Percentiles rank a stretch among this genome's conserved stretches.
Evolutionary conservation across 2,113 vertebrate genomes (phyloP).

Genomic region (Sphyrna mokarran): DNA sequence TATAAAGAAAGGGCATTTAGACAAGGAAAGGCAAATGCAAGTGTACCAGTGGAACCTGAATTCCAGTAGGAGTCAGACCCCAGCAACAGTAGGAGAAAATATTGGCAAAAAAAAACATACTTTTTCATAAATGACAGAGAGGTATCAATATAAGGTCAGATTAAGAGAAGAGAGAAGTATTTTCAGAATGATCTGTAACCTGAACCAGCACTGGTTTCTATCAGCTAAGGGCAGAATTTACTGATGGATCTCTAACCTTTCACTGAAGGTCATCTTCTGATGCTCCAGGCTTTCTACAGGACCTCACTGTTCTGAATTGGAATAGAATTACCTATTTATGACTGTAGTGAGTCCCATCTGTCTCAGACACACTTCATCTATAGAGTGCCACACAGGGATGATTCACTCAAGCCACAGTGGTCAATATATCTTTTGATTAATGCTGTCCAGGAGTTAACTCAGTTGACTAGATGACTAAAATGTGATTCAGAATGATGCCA

Average conservation of each 20-base stretch:
- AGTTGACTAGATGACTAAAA: background rate
- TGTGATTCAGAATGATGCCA: background rate
- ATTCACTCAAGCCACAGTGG: background rate
- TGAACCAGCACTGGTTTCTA: background rate
- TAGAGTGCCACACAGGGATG: background rate
- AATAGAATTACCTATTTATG: conserved; percentile 18
- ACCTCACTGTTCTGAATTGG: background rate
- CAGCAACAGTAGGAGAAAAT: background rate
- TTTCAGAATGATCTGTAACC: background rate
- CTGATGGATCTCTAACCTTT: background rate
- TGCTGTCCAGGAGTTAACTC: background rate
- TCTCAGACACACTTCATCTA: background rate
- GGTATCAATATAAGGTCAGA: background rate
- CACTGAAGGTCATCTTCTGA: background rate
- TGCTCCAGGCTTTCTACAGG: background rate
- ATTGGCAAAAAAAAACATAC: background rate
- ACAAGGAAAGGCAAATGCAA: background rate
- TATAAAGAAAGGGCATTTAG: background rate
- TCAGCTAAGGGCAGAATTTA: background rate
- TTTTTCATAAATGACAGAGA: background rate
- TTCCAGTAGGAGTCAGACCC: background rate
- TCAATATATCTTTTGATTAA: background rate
- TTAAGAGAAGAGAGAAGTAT: background rate
- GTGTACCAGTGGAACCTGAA: background rate
- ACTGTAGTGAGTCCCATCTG: background rate